Conservation (phyloP, 37 sponge, comb jelly and placozoan genomes). For the Oscarella lobularis region DNA sequence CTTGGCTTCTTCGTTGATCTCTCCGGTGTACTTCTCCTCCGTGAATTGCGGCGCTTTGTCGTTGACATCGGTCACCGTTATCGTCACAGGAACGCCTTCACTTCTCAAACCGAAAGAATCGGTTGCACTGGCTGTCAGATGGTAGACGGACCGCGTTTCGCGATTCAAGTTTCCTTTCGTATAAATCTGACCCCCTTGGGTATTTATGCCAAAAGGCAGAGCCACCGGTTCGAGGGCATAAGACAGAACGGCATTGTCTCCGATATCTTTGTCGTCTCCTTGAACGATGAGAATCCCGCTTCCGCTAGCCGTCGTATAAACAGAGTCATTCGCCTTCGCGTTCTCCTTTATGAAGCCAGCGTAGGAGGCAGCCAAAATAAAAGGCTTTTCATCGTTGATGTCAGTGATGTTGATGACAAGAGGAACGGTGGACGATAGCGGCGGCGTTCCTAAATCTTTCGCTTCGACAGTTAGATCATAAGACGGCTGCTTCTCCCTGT, state of each 20-base stretch:
- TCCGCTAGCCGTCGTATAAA: not conserved
- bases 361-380: not conserved
- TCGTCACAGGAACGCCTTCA: not conserved
- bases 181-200: not conserved
- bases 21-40: too few species aligned
- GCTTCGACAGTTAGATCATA: not conserved
- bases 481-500: not conserved
- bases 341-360: not conserved
- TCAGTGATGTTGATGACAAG: not conserved
- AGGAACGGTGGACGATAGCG: not conserved
- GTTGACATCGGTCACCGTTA: slow-evolving; percentile 1
- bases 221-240: not conserved
- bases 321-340: not conserved
- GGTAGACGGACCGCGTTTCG: not conserved
- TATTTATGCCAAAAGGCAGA: not conserved
- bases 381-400: not conserved
- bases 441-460: not conserved
- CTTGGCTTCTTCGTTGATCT: not conserved
- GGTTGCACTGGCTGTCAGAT: not conserved
- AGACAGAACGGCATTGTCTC: not conserved
- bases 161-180: not conserved
- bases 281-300: not conserved
- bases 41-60: not conserved
- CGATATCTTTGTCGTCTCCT: not conserved
- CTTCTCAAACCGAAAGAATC: not conserved